phyloP scores from a whole-genome alignment of 2,888 invertebrate species.

The Pheosia tremula region DNA sequence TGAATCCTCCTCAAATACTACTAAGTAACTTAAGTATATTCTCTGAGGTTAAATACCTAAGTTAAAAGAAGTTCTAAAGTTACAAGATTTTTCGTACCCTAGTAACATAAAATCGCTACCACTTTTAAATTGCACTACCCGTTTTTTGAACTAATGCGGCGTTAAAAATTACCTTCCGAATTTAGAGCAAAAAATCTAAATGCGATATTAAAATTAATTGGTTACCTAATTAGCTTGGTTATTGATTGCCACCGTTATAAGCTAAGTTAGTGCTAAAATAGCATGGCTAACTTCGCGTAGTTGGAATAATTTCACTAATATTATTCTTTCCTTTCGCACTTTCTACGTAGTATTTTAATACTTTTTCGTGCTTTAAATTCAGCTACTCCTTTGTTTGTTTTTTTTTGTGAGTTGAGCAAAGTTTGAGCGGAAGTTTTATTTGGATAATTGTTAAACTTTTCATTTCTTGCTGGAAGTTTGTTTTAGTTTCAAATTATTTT shows the following conservation, averaged over 20 bases:
- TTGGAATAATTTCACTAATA: slow-evolving; percentile 20
- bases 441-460: slow-evolving; percentile 6
- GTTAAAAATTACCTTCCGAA: slow-evolving; percentile 48
- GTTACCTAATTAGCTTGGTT: slow-evolving; percentile 55
- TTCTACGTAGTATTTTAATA: not conserved
- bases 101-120: slow-evolving; percentile 13
- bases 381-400: not conserved
- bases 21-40: too few species aligned
- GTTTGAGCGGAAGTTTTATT: slow-evolving; percentile 3
- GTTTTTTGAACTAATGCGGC: slow-evolving; percentile 30
- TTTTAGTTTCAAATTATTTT: slow-evolving; percentile 3
- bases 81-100: too few species aligned
- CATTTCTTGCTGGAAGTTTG: not conserved
- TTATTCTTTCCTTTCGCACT: slow-evolving; percentile 7
- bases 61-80: too few species aligned
- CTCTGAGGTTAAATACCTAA: not conserved
- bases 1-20: too few species aligned
- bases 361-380: not conserved
- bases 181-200: slow-evolving; percentile 56
- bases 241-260: slow-evolving; percentile 33
- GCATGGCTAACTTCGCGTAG: slow-evolving; percentile 22
- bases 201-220: slow-evolving; percentile 66
- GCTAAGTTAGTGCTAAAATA: slow-evolving; percentile 31
- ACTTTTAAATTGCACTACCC: slow-evolving; percentile 19
- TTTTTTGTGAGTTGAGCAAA: slow-evolving; percentile 4